Base-by-base conservation (phyloP, 2,888 invertebrate genomes). In the Pristionchus mayeri region DNA sequence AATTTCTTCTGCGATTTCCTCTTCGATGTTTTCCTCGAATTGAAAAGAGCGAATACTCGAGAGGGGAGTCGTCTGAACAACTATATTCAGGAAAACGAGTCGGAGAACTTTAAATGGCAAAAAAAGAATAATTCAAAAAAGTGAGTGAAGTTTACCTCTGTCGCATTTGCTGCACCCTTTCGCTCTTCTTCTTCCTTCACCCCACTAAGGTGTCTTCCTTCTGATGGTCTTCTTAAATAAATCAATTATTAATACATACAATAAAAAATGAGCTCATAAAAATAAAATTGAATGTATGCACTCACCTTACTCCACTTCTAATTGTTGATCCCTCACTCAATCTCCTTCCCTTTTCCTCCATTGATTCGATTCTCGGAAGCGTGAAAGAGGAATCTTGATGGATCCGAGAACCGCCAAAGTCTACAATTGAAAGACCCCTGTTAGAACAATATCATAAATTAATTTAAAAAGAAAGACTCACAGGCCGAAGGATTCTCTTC, bases 11-110 rank as follows among this genome's bases (percentile, higher is more conserved):
- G n/a, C 44, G 11, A 60, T 81, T 24, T 81, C 60, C 48, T 80
- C 80, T 57, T 80, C 80, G 13, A 34, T 27, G 52, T 80, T 54
- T 54, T 80, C 54, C 21, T 54, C 80, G 24, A 80, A 80, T 80
- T 13, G 54, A 27, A 80, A 80, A 11, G 80, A 80, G n/a, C 24
- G 37, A 34, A 48, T 37, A 80, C 80, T 80, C 16, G 76, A 76
- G 27, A 48, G 50, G 27, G 76, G 50, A 48, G 76, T 48, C 48
- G 21, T 24, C 76, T 76, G 44, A 37, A 75, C 6, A 3, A 37
- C 13, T 16, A 63, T 34, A 30, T 54, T n/a, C n/a, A n/a, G n/a
- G n/a, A n/a, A 4, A 54, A 4, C 9, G n/a, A 16, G 16, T 54
- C 4, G 54, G 21, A 13, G 4, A 54, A 16, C 9, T 13, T 4